Evolutionary conservation across 2,888 invertebrate genomes (phyloP), one percentile per base, ranked within the genome.

Genomic region (Microplitis deprimator): DNA sequence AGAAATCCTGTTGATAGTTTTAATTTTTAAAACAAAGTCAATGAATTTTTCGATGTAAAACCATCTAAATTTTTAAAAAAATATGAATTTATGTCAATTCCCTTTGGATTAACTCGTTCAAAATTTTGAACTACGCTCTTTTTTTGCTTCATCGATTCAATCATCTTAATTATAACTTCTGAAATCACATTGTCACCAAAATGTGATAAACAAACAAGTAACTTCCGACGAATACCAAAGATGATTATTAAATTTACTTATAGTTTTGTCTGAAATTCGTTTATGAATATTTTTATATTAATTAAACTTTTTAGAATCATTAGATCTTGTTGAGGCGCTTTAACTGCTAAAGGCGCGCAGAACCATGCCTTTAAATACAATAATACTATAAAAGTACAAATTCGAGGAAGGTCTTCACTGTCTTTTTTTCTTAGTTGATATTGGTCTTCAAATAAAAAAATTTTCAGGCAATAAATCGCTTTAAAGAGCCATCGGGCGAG

Each of bases 381-480:
- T 17, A 73, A 16, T 7, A 60, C 41, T 16, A 77, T 73, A 68
- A 77, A 77, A 73, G 50, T 68, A 40, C 68, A 77, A 7, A 77
- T 61, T 7, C 68, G 65, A 16, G 38, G 67, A 17, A 75, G 61
- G 38, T 20, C 76, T 41, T 71, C 5, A 5, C 38, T 59, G 64
- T 76, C 71, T 64, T 41, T 13, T 17, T 5, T n/a, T 0, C 38
- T 76, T 5, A 76, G 40, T n/a, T 17, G 5, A 67, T 71, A 76
- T 29, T 41, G 59, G n/a, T 6, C 17, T 6, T 17, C 17, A 17
- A 17, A 17, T 17, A 17, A 17, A 17, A 17, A 17, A 17, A 17
- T 17, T 17, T 17, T 17, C 1, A 17, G 17, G 17, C 17, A 17
- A 17, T 17, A 17, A 17, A 17, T 17, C 17, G 17, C 17, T 17